Conservation (phyloP, 2,888 invertebrate species). For the Colostygia pectinataria region DNA sequence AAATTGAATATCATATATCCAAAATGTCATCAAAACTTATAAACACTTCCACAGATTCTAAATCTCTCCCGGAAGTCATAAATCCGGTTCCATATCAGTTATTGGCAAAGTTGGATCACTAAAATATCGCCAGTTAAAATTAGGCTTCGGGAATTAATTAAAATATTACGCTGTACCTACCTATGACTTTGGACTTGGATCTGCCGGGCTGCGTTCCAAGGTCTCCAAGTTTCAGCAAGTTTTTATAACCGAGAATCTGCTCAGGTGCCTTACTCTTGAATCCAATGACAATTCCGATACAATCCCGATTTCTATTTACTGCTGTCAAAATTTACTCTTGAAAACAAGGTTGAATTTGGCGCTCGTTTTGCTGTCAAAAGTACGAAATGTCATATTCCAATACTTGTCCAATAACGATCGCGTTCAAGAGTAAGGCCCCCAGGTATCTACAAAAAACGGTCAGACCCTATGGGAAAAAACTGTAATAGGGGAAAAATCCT, state of each 20-base stretch:
- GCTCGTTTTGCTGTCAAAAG: too few relatives aligned
- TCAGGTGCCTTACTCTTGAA: too few relatives aligned
- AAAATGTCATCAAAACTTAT: background rate
- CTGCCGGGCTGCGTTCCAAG: slow-evolving; percentile 41
- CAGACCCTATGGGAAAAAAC: too few relatives aligned
- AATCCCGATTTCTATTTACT: too few relatives aligned
- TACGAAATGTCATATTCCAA: too few relatives aligned
- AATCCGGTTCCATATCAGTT: slow-evolving; percentile 32
- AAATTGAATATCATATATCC: background rate
- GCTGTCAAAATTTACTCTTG: too few relatives aligned
- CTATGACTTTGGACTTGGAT: slow-evolving; percentile 24
- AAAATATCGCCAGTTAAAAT: slow-evolving; percentile 38
- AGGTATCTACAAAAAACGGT: too few relatives aligned
- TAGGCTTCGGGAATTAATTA: slow-evolving; percentile 46
- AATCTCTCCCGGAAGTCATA: slow-evolving; percentile 23
- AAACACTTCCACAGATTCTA: background rate
- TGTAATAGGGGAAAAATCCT: too few relatives aligned
- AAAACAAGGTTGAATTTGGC: too few relatives aligned
- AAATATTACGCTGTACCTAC: slow-evolving; percentile 37
- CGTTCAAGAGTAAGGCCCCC: too few relatives aligned
- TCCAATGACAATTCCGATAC: too few relatives aligned
- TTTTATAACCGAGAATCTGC: slow-evolving; percentile 49
- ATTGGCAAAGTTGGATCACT: slow-evolving; percentile 36
- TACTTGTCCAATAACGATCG: too few relatives aligned
- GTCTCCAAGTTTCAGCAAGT: slow-evolving; percentile 41